Conservation (phyloP, 2,797 vertebrate species). For the Parambassis ranga region DNA sequence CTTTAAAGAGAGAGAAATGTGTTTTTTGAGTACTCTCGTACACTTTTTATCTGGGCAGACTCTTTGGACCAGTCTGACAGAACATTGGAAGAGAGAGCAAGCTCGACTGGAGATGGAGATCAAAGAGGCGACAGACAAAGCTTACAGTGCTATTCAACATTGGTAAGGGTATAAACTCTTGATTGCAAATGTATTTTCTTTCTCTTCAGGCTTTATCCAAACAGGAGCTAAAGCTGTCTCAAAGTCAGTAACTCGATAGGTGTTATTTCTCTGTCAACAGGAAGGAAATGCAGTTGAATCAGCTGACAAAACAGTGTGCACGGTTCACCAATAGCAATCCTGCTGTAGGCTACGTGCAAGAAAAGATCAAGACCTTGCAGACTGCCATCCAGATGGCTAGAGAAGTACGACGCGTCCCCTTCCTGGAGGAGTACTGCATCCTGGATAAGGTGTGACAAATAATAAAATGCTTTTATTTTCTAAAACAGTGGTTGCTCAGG, state of each 20-base stretch:
- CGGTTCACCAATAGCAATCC: constrained; percentile 33
- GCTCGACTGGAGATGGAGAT: constrained; percentile 65
- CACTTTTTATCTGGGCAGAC: constrained; percentile 42
- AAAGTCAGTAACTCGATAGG: not conserved
- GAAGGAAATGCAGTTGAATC: constrained; percentile 51
- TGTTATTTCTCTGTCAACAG: constrained; percentile 33
- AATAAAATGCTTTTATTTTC: too few relatives aligned
- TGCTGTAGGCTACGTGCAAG: constrained; percentile 46
- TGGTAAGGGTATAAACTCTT: constrained; percentile 59
- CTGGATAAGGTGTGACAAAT: constrained; percentile 68
- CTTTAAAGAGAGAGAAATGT: too few relatives aligned
- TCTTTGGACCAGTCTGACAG: constrained; percentile 41
- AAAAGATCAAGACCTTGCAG: constrained; percentile 50
- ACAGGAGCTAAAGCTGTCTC: not conserved
- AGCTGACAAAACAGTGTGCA: constrained; percentile 51
- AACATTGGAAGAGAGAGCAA: constrained; percentile 56
- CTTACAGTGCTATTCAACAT: constrained; percentile 41
- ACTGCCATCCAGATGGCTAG: constrained; percentile 72
- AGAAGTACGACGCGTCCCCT: constrained; percentile 62
- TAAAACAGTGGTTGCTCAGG: not conserved
- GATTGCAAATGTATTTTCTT: too few relatives aligned
- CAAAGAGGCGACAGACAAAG: constrained; percentile 47
- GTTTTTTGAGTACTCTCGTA: not conserved
- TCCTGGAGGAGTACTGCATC: constrained; percentile 67
- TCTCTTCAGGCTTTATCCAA: too few relatives aligned